A percentile compares a stretch with the other conserved stretches of the same genome.
phyloP scores from a whole-genome alignment of 2,888 invertebrate genomes.

The Tetramorium bicarinatum region DNA sequence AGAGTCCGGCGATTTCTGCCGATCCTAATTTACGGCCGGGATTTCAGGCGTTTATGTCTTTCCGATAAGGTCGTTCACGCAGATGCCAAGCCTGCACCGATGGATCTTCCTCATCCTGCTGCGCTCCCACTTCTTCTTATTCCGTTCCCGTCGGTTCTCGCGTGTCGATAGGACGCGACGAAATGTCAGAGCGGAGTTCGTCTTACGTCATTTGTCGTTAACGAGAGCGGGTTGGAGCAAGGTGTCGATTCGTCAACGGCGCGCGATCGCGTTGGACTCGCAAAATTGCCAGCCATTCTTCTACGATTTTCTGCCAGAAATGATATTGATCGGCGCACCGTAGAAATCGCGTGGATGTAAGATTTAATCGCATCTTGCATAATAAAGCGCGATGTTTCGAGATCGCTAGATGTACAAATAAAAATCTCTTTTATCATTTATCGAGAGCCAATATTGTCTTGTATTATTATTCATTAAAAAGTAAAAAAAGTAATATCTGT shows the following conservation, averaged over 20 bases:
- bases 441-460: background rate
- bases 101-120: constrained; percentile 68
- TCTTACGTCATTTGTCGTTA: constrained; percentile 62
- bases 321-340: constrained; percentile 42
- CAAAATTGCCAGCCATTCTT: constrained; percentile 47
- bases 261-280: constrained; percentile 44
- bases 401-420: background rate
- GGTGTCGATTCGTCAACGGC: constrained; percentile 35
- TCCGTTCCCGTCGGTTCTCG: constrained; percentile 44
- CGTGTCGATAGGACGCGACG: constrained; percentile 63
- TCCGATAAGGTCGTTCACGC: constrained; percentile 84
- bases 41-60: constrained; percentile 86
- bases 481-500: constrained; percentile 2
- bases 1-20: constrained; percentile 82
- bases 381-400: constrained; percentile 11
- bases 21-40: constrained; percentile 86
- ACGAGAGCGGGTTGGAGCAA: constrained; percentile 61
- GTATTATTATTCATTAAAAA: background rate
- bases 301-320: constrained; percentile 33
- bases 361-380: constrained; percentile 40
- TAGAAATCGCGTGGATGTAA: constrained; percentile 28
- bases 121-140: constrained; percentile 42
- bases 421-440: constrained; percentile 22
- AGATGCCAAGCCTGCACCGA: constrained; percentile 73
- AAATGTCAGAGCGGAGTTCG: constrained; percentile 67